Evolutionary conservation across 2,888 invertebrate genomes (phyloP), one percentile per base, ranked within the genome.

Genomic region (Campopleginae sp.): DNA sequence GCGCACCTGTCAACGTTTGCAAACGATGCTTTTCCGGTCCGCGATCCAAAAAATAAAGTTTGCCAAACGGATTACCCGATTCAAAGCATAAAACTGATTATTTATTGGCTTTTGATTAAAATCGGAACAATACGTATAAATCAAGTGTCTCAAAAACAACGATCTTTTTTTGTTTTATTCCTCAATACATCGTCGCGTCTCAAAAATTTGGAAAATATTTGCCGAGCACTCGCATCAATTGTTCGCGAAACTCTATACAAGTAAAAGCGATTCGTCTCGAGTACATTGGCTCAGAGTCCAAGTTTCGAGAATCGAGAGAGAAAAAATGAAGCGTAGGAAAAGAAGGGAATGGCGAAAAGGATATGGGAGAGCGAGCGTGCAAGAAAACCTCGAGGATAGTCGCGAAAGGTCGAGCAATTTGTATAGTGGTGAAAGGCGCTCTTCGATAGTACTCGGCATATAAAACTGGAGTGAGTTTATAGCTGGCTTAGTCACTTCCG

Each of bases 371-470:
- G n/a, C 31, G 17, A 31, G 48, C 46, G 48, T 70, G 70, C 27
- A 38, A 23, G 46, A 68, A 51, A 80, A 44, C 70, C 19, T 74
- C 63, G 70, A 63, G 77, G 17, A 74, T 44, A 61, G 27, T 75
- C 65, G 66, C 65, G 46, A 84, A 84, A 84, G 77, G 84, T 84
- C 84, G 84, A 70, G 84, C 68, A 78, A 84, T 84, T 80, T 74
- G 77, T 80, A 44, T 33, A 48, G 48, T 61, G 84, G 84, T 84
- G 84, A 84, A 84, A 84, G 84, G 84, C 27, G 58, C 81, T 84
- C 74, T 81, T 78, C 81, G 68, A 74, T 70, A 51, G 42, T 58
- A 61, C 61, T 38, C 7, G 44, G 70, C 48, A 54, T 46, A 54
- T 68, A 63, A 81, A 84, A 81, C 74, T 63, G 71, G 81, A 84